Evolutionary conservation across 1,140 invertebrate species (phyloP).

Genomic region (Melipona quadrifasciata): DNA sequence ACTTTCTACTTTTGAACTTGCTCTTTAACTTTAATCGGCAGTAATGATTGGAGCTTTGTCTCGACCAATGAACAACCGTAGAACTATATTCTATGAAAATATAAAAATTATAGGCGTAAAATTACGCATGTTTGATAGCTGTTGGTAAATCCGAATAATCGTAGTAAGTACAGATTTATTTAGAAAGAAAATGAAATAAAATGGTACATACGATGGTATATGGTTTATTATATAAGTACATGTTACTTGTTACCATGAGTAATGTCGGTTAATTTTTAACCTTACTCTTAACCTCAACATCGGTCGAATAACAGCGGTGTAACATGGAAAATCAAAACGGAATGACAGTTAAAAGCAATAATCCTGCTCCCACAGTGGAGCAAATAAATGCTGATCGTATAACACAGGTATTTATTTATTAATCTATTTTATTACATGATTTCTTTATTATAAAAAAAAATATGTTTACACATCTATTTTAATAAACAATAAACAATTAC

Average conservation of each 20-base stretch:
- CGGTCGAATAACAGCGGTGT: not conserved
- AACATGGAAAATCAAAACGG: conserved; percentile 73
- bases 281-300: not conserved
- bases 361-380: conserved; percentile 88
- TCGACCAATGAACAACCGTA: not conserved
- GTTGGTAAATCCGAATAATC: not conserved
- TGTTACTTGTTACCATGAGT: not conserved
- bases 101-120: not conserved
- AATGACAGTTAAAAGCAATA: conserved; percentile 81
- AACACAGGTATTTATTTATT: conserved; percentile 84
- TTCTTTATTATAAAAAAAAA: conserved; percentile 5
- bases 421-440: not conserved
- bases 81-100: not conserved
- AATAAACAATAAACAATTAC: conserved; percentile 52
- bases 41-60: not conserved
- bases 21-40: not conserved
- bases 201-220: not conserved
- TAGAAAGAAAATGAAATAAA: not conserved
- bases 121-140: not conserved
- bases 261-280: not conserved
- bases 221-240: not conserved
- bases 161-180: not conserved
- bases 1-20: not conserved
- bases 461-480: not conserved
- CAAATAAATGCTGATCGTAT: conserved; percentile 92